Base-by-base conservation (phyloP, 1,140 invertebrate species). In the Notospermus geniculatus region DNA sequence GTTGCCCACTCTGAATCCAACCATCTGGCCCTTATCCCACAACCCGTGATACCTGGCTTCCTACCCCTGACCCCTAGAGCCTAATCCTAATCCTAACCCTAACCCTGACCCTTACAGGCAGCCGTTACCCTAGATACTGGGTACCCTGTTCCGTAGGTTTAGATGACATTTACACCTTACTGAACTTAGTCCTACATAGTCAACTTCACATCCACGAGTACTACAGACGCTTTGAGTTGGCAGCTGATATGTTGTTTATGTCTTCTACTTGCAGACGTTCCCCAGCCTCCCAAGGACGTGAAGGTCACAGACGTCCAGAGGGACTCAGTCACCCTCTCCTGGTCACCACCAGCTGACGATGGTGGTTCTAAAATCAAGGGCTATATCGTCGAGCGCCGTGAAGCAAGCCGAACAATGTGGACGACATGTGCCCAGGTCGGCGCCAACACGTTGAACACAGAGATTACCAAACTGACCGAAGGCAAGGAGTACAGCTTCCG, bases 301-400 rank as follows among this genome's bases (percentile, higher is more conserved):
- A 74, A 71, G 54, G 69, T 69, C 30, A 68, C 62, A 7, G 71
- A 75, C 39, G 69, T 78, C 88, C 89, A 64, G 23, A 66, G 70
- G n/a, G 68, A 69, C 1, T 65, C 59, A 52, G 58, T 75, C 2
- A 73, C 67, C n/a, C 69, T 79, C 52, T 66, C 71, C 36, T 76
- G 75, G 76, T 60, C 68, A 73, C 90, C 92, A 64, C 93, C 94
- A 0, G 86, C 86, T 7, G 90, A 91, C 73, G 93, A 97, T 81
- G 95, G 95, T 43, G 95, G 95, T 27, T 82, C 93, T 19, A 87
- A 86, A 46, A 86, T 98, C 58, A 95, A 91, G 0, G 92, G 95
- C 73, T 98, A 98, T 75, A 88, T 95, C 25, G 87, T 98, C 2
- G 95, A 98, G 91, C 96, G 95, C 79, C 88, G 94, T 85, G 92